Base-by-base conservation (phyloP, 2,888 invertebrate species). In the Calliopum simillimum region DNA sequence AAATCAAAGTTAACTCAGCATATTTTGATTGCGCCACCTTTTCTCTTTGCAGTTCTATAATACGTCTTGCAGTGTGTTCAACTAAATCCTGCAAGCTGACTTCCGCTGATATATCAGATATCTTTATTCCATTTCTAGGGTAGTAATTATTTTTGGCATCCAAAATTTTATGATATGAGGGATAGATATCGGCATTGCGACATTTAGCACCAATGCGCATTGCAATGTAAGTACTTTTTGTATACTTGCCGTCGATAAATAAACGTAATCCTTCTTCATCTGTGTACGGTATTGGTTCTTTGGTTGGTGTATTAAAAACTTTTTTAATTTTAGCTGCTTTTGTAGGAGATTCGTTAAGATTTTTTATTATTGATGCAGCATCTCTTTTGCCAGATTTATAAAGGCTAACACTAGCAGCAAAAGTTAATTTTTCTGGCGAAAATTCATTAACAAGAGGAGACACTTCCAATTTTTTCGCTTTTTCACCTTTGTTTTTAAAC, bases 91-190 rank as follows among this genome's bases (percentile, higher is more conserved):
- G 51, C 19, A 59, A 19, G 14, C 33, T 3, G 13, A 61, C 68
- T 59, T 68, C 68, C 25, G 61, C 68, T 2, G 59, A 68, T 16
- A 19, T 14, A 13, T 68, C 68, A 13, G 68, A 68, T 25, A 58
- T 51, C 59, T 51, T 44, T 13, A 72, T 19, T 58, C 44, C 51
- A 53, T n/a, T n/a, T n/a, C 11, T 33, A 59, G 63, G 56, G 47
- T 72, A 72, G 59, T 64, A 70, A 21, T 14, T 51, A 13, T 51
- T 41, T 49, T 62, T 68, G 19, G 64, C 70, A n/a, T n/a, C n/a
- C 14, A 46, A 46, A 46, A 12, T 46, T 46, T 11, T 14, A 11
- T 12, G 11, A 11, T 12, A 46, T 46, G n/a, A n/a, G n/a, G n/a
- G n/a, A n/a, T n/a, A n/a, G n/a, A n/a, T n/a, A n/a, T n/a, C n/a